Evolutionary conservation across 2,113 vertebrate genomes (phyloP).

Genomic region (Chiloscyllium plagiosum): DNA sequence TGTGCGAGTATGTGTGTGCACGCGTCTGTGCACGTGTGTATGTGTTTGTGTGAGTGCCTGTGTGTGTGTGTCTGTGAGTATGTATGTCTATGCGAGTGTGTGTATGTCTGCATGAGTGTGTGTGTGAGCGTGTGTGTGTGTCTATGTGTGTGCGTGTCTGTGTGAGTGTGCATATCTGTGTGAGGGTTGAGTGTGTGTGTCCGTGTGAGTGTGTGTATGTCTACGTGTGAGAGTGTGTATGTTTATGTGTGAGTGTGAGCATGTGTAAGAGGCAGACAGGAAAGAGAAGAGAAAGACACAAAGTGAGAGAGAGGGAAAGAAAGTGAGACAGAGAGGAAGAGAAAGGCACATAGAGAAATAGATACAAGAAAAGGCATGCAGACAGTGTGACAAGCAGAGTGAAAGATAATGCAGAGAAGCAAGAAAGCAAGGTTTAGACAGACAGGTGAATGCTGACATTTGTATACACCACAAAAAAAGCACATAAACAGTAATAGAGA

Average conservation of each 20-base stretch:
- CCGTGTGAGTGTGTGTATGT: background rate
- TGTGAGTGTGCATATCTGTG: too few species aligned
- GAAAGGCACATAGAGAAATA: background rate
- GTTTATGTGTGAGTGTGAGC: background rate
- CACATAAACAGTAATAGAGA: background rate
- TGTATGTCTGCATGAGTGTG: background rate
- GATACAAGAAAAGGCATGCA: background rate
- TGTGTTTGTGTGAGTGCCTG: background rate
- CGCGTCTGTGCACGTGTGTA: too few species aligned
- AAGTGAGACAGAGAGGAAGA: background rate
- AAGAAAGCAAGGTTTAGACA: background rate
- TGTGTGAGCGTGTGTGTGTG: background rate
- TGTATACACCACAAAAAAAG: background rate
- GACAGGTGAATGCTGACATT: background rate
- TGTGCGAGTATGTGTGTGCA: background rate
- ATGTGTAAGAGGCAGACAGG: background rate
- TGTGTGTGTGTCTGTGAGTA: background rate
- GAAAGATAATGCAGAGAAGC: background rate
- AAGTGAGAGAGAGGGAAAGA: background rate
- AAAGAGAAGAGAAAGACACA: background rate
- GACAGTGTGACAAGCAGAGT: background rate
- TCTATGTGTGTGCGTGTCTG: too few species aligned
- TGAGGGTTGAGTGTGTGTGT: background rate
- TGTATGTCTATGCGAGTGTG: background rate
- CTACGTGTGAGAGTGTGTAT: too few species aligned